Evolutionary conservation across 1,140 invertebrate species (phyloP).

Genomic region (Capitella teleta): DNA sequence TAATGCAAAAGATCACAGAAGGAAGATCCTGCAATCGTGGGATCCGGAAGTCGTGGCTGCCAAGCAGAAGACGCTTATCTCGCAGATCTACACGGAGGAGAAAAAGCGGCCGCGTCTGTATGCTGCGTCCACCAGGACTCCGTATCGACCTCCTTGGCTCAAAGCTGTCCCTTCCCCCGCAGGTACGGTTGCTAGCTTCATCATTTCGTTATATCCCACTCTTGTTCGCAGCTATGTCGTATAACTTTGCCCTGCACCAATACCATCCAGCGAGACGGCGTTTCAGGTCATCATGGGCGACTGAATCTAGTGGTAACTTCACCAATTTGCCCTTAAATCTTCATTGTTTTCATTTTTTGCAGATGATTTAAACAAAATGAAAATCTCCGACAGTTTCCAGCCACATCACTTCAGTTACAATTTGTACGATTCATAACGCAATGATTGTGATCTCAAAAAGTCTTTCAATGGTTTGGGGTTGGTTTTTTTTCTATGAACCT

Average conservation of each 20-base stretch:
- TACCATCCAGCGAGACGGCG: conserved; percentile 12
- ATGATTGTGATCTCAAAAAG: no score
- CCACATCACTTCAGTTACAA: conserved; percentile 8
- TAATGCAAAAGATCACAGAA: conserved; percentile 20
- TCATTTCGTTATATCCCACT: conserved; percentile 5
- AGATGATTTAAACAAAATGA: conserved; percentile 6
- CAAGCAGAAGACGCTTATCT: conserved; percentile 28
- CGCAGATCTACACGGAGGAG: conserved; percentile 29
- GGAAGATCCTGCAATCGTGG: conserved; percentile 29
- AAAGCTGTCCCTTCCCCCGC: conserved; percentile 31
- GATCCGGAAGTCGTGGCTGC: conserved; percentile 31
- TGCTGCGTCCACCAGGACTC: conserved; percentile 3
- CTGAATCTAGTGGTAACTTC: not conserved
- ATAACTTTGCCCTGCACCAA: conserved; percentile 35
- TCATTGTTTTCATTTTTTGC: not conserved
- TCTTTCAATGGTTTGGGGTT: no score
- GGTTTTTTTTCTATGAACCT: no score
- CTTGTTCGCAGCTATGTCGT: conserved; percentile 27
- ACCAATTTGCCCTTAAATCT: not conserved
- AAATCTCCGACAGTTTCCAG: not conserved
- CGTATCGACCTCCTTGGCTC: conserved; percentile 25
- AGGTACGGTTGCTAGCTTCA: conserved; percentile 15
- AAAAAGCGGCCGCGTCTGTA: not conserved
- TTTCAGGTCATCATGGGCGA: not conserved
- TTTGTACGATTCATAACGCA: not conserved